Percentiles rank a stretch among this genome's conserved stretches.
These are phyloP conservation scores for Eumaeus atala DNA, from an alignment of 1,140 invertebrate genomes.

Conservation along the genomic window DNA sequence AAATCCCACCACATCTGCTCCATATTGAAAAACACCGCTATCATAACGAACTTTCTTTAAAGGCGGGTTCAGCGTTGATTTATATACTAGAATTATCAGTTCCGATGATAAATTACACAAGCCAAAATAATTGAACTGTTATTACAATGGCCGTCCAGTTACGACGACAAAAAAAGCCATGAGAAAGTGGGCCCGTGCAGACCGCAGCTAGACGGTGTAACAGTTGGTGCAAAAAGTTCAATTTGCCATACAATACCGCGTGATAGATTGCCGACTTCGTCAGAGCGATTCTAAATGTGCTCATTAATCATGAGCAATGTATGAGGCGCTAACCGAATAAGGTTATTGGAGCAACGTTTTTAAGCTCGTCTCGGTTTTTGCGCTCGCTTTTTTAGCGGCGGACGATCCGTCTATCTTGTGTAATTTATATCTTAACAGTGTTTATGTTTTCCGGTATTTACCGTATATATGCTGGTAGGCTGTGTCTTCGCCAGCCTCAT, in stretches of 20 bases:
- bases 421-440: too few relatives aligned
- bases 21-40: neutral
- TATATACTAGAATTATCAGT: slow-evolving; percentile 20
- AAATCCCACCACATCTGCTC: slow-evolving; percentile 1
- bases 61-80: slow-evolving; percentile 5
- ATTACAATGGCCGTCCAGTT: slow-evolving; percentile 47
- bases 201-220: slow-evolving; percentile 47
- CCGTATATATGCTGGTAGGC: too few relatives aligned
- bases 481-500: too few relatives aligned
- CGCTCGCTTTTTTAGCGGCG: neutral
- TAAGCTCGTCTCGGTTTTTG: neutral
- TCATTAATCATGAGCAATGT: neutral
- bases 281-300: neutral
- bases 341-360: slow-evolving; percentile 2
- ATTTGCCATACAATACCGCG: neutral
- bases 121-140: slow-evolving; percentile 45
- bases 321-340: neutral
- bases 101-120: slow-evolving; percentile 40
- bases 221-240: neutral
- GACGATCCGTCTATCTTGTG: too few relatives aligned
- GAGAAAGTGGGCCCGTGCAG: slow-evolving; percentile 63
- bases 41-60: slow-evolving; percentile 1
- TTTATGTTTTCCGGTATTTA: too few relatives aligned
- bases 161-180: slow-evolving; percentile 50
- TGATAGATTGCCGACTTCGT: neutral